Evolutionary conservation across 2,113 vertebrate species (phyloP), one percentile per base, ranked within the genome.

Genomic region (Psittacus erithacus): DNA sequence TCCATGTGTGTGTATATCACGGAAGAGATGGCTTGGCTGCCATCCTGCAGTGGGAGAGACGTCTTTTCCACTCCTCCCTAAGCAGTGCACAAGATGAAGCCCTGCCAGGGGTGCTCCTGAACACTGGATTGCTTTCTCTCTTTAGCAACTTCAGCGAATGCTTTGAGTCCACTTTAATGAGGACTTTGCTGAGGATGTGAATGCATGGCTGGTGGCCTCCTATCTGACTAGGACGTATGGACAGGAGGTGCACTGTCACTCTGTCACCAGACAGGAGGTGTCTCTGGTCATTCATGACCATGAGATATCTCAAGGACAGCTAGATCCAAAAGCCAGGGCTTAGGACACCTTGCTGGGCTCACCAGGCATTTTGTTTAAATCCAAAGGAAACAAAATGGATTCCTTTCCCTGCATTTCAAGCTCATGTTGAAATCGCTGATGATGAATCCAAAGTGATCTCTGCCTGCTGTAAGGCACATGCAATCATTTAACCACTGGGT

Each of bases 1-100:
- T 81, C 31, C 3, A 0, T 10, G 12, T 46, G 29, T 25, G 33
- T 20, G 9, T 22, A 3, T 5, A 17, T 41, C 60, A 0, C 0
- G 59, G 43, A 62, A 29, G 39, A 49, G 22, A 24, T 4, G 31
- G 27, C 50, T 20, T 59, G 62, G 57, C 27, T 92, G 71, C 70
- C 41, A 3, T 13, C 23, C 60, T 47, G 33, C 78, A 74, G 33
- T 46, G 28, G 8, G 11, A 74, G 78, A 38, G 35, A 53, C 5
- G 4, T 62, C 13, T 67, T 10, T 39, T 69, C 44, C 14, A 20
- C 13, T 35, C 35, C 27, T 77, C 20, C 53, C 23, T 44, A 60
- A 25, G 44, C 74, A 47, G 31, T 7, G 24, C 9, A 22, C n/a
- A 18, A 11, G 63, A 27, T 13, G 35, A 62, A 89, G 24, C 9